Base-by-base conservation (phyloP, 2,888 invertebrate genomes). In the Ashinkailepas kermadecensis region DNA sequence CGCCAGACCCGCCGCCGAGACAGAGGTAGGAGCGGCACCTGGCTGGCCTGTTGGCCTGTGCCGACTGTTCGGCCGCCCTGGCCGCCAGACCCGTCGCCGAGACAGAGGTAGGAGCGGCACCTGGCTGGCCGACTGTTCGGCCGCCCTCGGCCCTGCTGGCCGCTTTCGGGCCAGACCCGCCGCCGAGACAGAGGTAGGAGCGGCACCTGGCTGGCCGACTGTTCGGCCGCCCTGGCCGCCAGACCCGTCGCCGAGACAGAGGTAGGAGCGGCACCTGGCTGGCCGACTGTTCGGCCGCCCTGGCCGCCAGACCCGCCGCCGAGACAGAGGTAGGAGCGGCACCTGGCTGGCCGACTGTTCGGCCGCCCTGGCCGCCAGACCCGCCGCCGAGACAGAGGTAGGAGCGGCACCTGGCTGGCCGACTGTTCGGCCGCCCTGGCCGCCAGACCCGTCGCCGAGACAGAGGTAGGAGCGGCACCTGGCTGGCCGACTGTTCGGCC, bases 261-360 rank as follows among this genome's bases (percentile, higher is more conserved):
- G 74, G 74, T 74, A 11, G 12, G n/a, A n/a, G n/a, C n/a, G n/a
- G n/a, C n/a, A n/a, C n/a, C n/a, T n/a, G n/a, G n/a, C 87, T 94
- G 9, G 89, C 90, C 0, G 89, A 91, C 81, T 92, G 93, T 85
- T 87, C 94, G n/a, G 90, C 91, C 79, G 82, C 85, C 39, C 84
- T 87, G 54, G 84, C 86, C 54, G 86, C 86, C 39, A 87, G 92
- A 6, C 91, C 86, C 91, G 70, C 90, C 88, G 85, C 91, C 18
- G 74, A 74, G 11, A 54, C 23, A 7, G 54, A 74, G 74, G 74
- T 74, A 11, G 12, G n/a, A n/a, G n/a, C n/a, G n/a, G n/a, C n/a
- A n/a, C n/a, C n/a, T n/a, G n/a, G n/a, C 87, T 94, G 9, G 89
- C 90, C 0, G 89, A 91, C 81, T 92, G 93, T 85, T 87, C 94